A percentile compares a stretch with the other conserved stretches of the same genome.
phyloP scores from a whole-genome alignment of 2,113 vertebrate genomes.

The Cyprinodon tularosa region DNA sequence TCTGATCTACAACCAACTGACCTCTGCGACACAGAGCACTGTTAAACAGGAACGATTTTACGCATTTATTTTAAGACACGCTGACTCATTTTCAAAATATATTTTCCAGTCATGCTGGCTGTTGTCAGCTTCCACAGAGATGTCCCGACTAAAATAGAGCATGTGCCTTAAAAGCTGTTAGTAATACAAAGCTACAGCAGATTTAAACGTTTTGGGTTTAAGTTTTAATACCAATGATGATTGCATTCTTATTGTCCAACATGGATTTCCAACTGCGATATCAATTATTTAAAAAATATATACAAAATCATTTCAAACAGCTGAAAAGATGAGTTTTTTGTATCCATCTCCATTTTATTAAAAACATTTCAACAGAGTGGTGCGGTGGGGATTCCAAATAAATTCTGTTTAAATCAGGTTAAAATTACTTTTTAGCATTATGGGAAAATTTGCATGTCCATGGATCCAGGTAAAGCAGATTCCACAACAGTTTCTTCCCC shows the following conservation, averaged over 20 bases:
- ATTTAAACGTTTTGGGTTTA: slow-evolving; percentile 4
- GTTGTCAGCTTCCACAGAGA: slow-evolving; percentile 59
- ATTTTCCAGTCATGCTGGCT: slow-evolving; percentile 70
- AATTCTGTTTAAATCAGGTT: too few species aligned
- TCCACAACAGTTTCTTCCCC: too few species aligned
- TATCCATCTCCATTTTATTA: too few species aligned
- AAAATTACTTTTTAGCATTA: too few species aligned
- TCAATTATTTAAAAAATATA: not conserved
- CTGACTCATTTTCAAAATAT: slow-evolving; percentile 48
- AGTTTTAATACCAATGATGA: not conserved
- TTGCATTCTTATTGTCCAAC: not conserved
- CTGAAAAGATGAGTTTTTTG: too few species aligned
- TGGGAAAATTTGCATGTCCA: too few species aligned
- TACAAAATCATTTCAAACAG: not conserved
- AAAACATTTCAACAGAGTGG: too few species aligned
- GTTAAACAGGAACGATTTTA: not conserved
- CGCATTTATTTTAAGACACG: slow-evolving; percentile 19
- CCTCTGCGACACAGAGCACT: not conserved
- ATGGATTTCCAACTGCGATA: not conserved
- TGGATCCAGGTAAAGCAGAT: too few species aligned
- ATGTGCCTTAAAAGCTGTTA: slow-evolving; percentile 24
- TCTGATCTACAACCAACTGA: not conserved
- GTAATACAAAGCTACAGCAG: slow-evolving; percentile 28
- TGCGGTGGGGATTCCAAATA: too few species aligned
- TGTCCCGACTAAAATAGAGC: slow-evolving; percentile 51